Base-by-base conservation (phyloP, 92 coral and sea anemone genomes). In the Siderastrea siderea region DNA sequence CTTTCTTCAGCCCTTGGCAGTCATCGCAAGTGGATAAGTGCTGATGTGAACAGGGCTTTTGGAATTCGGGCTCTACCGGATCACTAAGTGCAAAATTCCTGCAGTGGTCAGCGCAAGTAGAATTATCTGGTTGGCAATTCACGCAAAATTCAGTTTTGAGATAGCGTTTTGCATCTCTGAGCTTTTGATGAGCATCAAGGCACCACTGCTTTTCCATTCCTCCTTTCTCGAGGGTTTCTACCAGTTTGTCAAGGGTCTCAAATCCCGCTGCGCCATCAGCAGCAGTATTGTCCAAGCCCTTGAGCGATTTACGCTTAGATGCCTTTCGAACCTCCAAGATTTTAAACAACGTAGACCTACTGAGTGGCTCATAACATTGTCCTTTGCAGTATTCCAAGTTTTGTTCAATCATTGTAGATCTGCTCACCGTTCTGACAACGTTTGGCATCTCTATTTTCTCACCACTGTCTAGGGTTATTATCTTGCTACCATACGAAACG, bases 231-330 rank as follows among this genome's bases (percentile, higher is more conserved):
- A 90, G 87, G 74, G 69, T 79, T 50, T 81, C 82, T 16, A 90
- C 77, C 74, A 86, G 67, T 79, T 75, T 90, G 62, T 90, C 93
- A 43, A 90, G 69, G 44, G 91, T 90, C 66, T 81, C 82, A 80
- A 90, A 90, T 79, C 68, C 93, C 59, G 87, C 86, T 64, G 80
- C 93, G 7, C 93, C 93, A 79, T 90, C 90, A 53, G 77, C 82
- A 16, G 90, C 93, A 49, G 90, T 85, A 73, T 90, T 90, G 62
- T 90, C 90, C 77, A 89, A 71, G 79, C 86, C 90, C 61, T 85
- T 80, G 58, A 86, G 90, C 67, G 84, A 85, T 57, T 78, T 75
- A 75, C 84, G 92, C 92, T 74, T 84, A 64, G 88, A 88, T 74
- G 92, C 88, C 82, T 74, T 73, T 52, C 78, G 80, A 63, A 88